A percentile compares a stretch with the other conserved stretches of the same genome.
phyloP scores from a whole-genome alignment of 2,888 invertebrate genomes.

The Tipula vernalis region DNA sequence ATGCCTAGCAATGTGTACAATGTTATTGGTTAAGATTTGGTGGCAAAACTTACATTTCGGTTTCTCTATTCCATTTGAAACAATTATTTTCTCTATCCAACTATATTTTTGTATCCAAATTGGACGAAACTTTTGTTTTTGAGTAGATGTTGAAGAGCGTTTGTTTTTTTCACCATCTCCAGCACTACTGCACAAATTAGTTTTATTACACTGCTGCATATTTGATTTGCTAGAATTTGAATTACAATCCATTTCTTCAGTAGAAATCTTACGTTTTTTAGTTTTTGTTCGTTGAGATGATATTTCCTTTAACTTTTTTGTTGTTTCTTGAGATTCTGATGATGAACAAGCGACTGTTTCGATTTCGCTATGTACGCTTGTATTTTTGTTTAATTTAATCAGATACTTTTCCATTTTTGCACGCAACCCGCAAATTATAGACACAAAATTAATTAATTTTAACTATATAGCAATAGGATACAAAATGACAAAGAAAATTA shows the following conservation, averaged over 20 bases:
- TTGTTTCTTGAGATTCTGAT: not conserved
- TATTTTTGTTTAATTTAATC: not conserved
- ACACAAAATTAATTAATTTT: too few relatives aligned
- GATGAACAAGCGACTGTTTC: not conserved
- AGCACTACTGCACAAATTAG: not conserved
- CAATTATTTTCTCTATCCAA: not conserved
- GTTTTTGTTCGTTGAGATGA: not conserved
- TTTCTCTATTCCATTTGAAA: not conserved
- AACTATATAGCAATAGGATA: too few relatives aligned
- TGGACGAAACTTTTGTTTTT: not conserved
- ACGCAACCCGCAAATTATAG: not conserved
- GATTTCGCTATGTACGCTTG: not conserved
- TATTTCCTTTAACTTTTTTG: not conserved
- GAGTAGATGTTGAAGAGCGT: not conserved
- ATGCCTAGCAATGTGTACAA: not conserved
- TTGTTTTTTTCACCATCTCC: not conserved
- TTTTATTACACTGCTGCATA: not conserved
- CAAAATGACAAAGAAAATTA: too few relatives aligned
- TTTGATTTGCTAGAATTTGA: not conserved
- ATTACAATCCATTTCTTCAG: not conserved
- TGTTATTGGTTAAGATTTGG: not conserved
- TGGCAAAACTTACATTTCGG: not conserved
- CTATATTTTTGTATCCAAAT: not conserved
- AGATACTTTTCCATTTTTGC: too few relatives aligned
- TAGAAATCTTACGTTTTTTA: not conserved